Evolutionary conservation across 2,888 invertebrate genomes (phyloP), one percentile per base, ranked within the genome.

Genomic region (Calameuta pallipes): DNA sequence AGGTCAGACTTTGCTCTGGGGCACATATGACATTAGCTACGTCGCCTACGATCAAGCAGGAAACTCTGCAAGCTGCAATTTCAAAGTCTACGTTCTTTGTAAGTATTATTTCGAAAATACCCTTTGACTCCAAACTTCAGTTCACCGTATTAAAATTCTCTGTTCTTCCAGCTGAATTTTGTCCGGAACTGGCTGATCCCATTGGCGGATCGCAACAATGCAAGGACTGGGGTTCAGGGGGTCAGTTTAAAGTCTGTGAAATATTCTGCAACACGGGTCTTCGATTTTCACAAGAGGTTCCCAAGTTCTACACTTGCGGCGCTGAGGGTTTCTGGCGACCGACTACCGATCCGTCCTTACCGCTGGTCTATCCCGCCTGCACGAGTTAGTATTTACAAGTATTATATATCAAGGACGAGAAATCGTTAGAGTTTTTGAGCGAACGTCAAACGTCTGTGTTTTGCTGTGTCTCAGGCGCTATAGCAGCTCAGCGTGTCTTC

Each of bases 251-350:
- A 92, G 97, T 98, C 1, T 99, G 98, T 91, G 97, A 98, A 92
- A 98, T 98, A 80, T 94, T 95, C 75, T 98, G 98, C 87, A 96
- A 97, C 84, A 92, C 94, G 79, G 97, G 97, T n/a, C 92, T 97
- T 11, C 93, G 96, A 84, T 99, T 99, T 93, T 98, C 98, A 0
- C 96, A 97, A 89, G 95, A 95, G 78, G 97, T 98, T n/a, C 98
- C 99, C 1, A 96, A 97, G 84, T 99, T 99, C 93, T 99, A 98
- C 91, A 98, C 98, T 1, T 99, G 99, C 89, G 98, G 98, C n/a
- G 97, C 97, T 77, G 98, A 99, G 94, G 99, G 99, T 70, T 97
- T 98, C 92, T 99, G 99, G 99, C 94, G 98, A 85, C 98, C 98
- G 76, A 97, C 97, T 0, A 93, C 92, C 69, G 95, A 97, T 88